Percentiles rank a stretch among this genome's conserved stretches.
Conservation (phyloP, 2,888 invertebrate species). For the Periphyllus acericola region DNA sequence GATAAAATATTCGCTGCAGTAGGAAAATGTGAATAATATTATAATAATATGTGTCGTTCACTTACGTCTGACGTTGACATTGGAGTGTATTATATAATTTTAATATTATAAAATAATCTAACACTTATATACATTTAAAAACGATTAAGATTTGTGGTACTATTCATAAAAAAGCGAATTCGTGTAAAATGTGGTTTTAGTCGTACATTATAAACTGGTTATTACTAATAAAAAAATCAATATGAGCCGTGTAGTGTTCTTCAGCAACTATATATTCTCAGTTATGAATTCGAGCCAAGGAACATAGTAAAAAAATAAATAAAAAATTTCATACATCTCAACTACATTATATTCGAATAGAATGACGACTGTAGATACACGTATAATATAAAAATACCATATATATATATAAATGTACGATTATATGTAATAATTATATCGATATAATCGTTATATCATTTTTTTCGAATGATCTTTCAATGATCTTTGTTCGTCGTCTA, state of each 20-base stretch:
- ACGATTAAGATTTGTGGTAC: constrained; percentile 22
- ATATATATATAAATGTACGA: neutral
- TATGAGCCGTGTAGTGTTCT: constrained; percentile 2
- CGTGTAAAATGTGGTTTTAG: constrained; percentile 43
- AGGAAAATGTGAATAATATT: too few species aligned
- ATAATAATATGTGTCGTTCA: too few species aligned
- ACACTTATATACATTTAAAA: constrained; percentile 9
- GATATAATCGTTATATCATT: constrained; percentile 40
- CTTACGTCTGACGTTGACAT: too few species aligned
- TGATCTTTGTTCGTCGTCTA: neutral
- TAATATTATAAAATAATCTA: constrained; percentile 4
- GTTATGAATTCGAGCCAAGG: constrained; percentile 53
- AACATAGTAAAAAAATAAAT: neutral
- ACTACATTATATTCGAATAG: constrained; percentile 22
- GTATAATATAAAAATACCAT: neutral
- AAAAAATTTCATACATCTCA: constrained; percentile 45
- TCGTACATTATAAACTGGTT: constrained; percentile 49
- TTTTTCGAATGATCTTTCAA: neutral
- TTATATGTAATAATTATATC: constrained; percentile 10
- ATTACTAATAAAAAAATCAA: constrained; percentile 42
- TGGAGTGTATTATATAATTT: too few species aligned
- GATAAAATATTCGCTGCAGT: too few species aligned
- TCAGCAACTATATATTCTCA: constrained; percentile 28
- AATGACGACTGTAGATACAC: constrained; percentile 7
- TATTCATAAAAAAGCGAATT: constrained; percentile 33